Percentiles rank a stretch among this genome's conserved stretches.
Evolutionary conservation across 2,797 vertebrate species (phyloP).

Genomic region (Intellagama lesueurii): DNA sequence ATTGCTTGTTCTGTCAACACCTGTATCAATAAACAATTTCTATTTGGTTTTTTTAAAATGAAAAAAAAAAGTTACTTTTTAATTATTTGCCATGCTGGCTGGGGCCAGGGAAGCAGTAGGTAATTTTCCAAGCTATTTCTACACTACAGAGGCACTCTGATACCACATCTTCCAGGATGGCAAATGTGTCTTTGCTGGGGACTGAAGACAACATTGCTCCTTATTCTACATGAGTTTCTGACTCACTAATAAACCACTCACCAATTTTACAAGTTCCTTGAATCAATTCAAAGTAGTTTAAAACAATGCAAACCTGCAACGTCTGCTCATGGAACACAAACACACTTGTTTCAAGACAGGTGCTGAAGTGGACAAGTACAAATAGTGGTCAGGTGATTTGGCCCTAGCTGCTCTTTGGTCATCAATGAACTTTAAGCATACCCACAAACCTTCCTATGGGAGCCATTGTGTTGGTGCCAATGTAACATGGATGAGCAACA

Average conservation of each 20-base stretch:
- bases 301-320: background rate
- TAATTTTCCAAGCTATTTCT: background rate
- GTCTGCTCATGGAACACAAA: background rate
- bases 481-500: background rate
- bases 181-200: background rate
- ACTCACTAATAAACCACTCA: background rate
- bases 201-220: too few relatives aligned
- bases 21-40: too few relatives aligned
- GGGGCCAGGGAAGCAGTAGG: too few relatives aligned
- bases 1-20: too few relatives aligned
- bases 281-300: background rate
- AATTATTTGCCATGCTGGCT: too few relatives aligned
- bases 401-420: background rate
- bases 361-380: background rate
- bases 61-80: too few relatives aligned
- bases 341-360: background rate
- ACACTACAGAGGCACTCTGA: background rate
- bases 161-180: background rate
- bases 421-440: background rate
- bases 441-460: background rate
- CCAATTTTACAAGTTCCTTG: background rate
- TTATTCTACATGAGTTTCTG: too few relatives aligned
- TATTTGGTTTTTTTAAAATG: too few relatives aligned
- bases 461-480: background rate
- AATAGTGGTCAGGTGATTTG: background rate